Base-by-base conservation (phyloP, 2,113 vertebrate genomes). In the Microcebus murinus region DNA sequence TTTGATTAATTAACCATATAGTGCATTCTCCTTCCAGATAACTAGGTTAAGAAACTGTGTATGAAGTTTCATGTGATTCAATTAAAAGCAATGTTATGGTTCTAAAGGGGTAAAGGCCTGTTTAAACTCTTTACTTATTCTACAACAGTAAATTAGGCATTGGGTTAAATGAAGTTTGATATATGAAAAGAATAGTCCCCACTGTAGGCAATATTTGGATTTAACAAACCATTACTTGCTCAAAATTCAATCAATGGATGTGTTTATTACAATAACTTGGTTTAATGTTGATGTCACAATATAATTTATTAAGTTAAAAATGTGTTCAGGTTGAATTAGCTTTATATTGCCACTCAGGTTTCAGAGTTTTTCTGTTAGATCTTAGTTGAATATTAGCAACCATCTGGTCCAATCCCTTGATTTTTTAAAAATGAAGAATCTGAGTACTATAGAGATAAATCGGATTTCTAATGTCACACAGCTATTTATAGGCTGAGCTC, bases 251-350 rank as follows among this genome's bases (percentile, higher is more conserved):
- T 94, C 52, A 89, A 29, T 90, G n/a, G 50, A 65, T 85, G 50
- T 63, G 23, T 63, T 93, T 85, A 95, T 88, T 88, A 50, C 11
- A 95, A 84, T 85, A 96, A 92, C 39, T 94, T 90, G 71, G 55
- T 87, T 90, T 87, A 90, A 48, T 71, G 3, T 65, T 80, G 45
- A 90, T 85, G 15, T 59, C 31, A 91, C 63, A 80, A 42, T 81
- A 77, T 92, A 65, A 90, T 89, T 70, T 83, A 73, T 89, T 82
- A 96, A 83, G 21, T 94, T 95, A 86, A 97, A 94, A 96, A 76
- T 96, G 55, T 81, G 59, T 95, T 92, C 71, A 81, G 71, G 25
- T 94, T 92, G 39, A 95, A 92, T 94, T 77, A 63, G 63, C 11
- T 96, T 97, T 96, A 52, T 87, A 63, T 76, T 94, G 45, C 70